phyloP scores from a whole-genome alignment of 2,888 invertebrate species.

The Drosophila leonis region DNA sequence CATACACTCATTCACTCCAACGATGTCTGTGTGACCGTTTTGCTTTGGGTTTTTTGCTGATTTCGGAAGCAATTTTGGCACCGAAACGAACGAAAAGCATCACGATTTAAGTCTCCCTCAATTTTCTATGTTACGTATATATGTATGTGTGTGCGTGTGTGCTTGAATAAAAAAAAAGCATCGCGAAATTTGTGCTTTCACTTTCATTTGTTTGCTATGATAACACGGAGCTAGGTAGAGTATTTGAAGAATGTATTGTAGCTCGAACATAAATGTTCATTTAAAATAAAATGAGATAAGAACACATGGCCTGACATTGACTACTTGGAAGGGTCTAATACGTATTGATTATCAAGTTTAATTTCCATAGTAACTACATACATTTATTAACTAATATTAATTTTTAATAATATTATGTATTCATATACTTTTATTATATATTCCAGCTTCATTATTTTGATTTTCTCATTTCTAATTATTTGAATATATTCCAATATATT shows the following conservation, averaged over 20 bases:
- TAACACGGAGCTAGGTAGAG: conserved; percentile 73
- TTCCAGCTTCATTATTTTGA: too few relatives aligned
- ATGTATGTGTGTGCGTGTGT: conserved; percentile 40
- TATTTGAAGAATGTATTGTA: conserved; percentile 74
- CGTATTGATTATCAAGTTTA: not conserved
- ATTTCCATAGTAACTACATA: not conserved
- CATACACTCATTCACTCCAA: conserved; percentile 27
- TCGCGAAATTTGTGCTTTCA: conserved; percentile 79
- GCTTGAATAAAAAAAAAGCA: conserved; percentile 57
- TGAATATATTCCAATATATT: too few relatives aligned
- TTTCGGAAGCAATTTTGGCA: conserved; percentile 81
- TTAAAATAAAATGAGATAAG: conserved; percentile 44
- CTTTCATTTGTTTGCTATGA: conserved; percentile 80
- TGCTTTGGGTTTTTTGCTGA: conserved; percentile 68
- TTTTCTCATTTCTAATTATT: too few relatives aligned
- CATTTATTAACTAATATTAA: too few relatives aligned
- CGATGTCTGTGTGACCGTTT: conserved; percentile 48
- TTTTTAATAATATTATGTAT: not conserved
- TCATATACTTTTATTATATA: not conserved
- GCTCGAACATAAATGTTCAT: conserved; percentile 67
- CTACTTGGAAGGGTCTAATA: not conserved
- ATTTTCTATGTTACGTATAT: conserved; percentile 20
- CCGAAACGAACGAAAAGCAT: conserved; percentile 68
- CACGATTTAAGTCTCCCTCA: conserved; percentile 29
- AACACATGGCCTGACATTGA: not conserved